These are phyloP conservation scores for Platysternon megacephalum DNA, from an alignment of 2,113 vertebrate species.

Conservation along the genomic window DNA sequence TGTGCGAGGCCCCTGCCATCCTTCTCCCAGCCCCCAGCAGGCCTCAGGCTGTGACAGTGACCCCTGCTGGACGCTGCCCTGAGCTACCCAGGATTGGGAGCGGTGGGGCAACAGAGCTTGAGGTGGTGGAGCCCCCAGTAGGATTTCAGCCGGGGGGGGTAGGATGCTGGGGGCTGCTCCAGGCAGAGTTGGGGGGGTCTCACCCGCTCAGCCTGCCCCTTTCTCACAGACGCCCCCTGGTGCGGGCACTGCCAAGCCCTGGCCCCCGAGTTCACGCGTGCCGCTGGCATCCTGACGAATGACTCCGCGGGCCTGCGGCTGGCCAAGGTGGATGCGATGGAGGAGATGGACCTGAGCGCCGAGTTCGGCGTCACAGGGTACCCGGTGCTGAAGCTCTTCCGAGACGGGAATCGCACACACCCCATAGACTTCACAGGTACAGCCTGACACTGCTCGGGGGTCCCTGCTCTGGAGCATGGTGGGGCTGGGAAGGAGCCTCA, in stretches of 20 bases:
- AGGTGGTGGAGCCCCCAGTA: no score
- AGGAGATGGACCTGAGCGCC: conserved; percentile 78
- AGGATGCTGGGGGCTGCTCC: not conserved
- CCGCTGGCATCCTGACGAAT: conserved; percentile 78
- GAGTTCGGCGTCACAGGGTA: conserved; percentile 85
- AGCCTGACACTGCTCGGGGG: fast-evolving
- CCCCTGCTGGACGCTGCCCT: no score
- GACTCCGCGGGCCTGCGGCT: conserved; percentile 71
- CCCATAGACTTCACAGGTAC: conserved; percentile 81
- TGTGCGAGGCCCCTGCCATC: no score
- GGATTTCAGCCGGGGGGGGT: not conserved
- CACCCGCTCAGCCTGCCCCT: not conserved
- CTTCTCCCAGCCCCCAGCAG: no score
- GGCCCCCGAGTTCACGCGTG: conserved; percentile 84
- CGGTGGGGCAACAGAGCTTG: not conserved
- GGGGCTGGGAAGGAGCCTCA: not conserved
- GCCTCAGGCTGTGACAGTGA: no score
- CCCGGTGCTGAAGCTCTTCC: conserved; percentile 89
- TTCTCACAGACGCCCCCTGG: conserved; percentile 87
- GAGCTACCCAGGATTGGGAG: not conserved
- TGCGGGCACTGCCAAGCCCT: conserved; percentile 88
- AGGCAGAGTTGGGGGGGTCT: no score
- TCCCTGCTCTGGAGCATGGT: fast-evolving
- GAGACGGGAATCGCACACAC: conserved; percentile 81
- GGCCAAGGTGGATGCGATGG: conserved; percentile 86